A percentile compares a stretch with the other conserved stretches of the same genome.
These are phyloP conservation scores for Platorchestia sp. DNA, from an alignment of 1,140 invertebrate genomes.

Conservation along the genomic window DNA sequence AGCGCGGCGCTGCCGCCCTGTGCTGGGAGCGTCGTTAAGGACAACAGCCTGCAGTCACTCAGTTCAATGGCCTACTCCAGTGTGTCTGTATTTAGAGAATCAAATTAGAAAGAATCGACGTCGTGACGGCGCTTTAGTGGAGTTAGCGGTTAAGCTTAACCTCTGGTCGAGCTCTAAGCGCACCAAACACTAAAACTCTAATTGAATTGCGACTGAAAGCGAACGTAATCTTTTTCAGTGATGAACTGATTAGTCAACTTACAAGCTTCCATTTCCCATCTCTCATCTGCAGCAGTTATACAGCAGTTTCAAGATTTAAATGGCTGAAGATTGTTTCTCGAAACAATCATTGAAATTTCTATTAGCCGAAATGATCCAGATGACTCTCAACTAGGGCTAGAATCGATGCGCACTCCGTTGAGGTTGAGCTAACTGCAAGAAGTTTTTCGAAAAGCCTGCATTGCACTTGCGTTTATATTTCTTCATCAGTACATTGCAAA, in stretches of 20 bases:
- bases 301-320: not conserved
- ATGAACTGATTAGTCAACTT: not conserved
- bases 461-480: not conserved
- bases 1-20: too few species aligned
- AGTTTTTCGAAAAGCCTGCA: not conserved
- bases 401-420: not conserved
- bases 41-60: not conserved
- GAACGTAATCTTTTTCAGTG: not conserved
- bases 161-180: not conserved
- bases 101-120: not conserved
- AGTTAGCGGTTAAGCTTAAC: not conserved
- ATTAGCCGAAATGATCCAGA: not conserved
- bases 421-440: not conserved
- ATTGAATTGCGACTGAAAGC: not conserved
- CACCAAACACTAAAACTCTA: not conserved
- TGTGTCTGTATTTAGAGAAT: constrained; percentile 28
- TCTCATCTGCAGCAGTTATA: not conserved
- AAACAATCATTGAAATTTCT: not conserved
- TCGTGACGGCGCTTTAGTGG: not conserved
- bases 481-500: not conserved
- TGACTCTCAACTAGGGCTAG: not conserved
- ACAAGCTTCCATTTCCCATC: not conserved
- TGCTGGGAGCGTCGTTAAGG: not conserved
- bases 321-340: not conserved
- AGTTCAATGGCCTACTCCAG: not conserved